Evolutionary conservation across 2,113 vertebrate species (phyloP).

Genomic region (Eulemur rufifrons): DNA sequence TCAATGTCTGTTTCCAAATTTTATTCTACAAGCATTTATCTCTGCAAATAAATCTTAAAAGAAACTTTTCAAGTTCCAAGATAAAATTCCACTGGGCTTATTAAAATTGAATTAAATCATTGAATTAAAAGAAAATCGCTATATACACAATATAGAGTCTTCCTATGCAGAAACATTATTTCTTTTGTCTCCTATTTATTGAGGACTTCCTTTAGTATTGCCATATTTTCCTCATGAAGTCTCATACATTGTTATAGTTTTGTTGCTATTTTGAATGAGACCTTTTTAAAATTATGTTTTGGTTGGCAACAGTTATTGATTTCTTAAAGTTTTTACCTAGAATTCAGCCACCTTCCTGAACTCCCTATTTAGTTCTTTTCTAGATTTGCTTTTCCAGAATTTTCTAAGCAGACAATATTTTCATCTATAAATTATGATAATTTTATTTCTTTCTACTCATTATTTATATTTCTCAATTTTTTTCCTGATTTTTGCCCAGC

Average conservation of each 20-base stretch:
- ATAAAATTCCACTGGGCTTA: not conserved
- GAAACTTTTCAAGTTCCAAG: not conserved
- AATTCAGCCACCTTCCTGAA: not conserved
- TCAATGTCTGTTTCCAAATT: not conserved
- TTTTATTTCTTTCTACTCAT: not conserved
- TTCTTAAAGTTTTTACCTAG: not conserved
- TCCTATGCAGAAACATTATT: not conserved
- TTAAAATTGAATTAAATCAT: not conserved
- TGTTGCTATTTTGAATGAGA: not conserved
- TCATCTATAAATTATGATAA: not conserved
- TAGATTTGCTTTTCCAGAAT: not conserved
- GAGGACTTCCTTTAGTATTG: not conserved
- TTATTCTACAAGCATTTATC: not conserved
- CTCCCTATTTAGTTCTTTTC: not conserved
- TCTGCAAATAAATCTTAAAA: not conserved
- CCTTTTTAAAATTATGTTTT: not conserved
- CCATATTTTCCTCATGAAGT: not conserved
- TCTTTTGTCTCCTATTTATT: conserved; percentile 8
- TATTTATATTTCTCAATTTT: not conserved
- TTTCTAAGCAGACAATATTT: not conserved
- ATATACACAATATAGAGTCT: not conserved
- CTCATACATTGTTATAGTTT: not conserved
- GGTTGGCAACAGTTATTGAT: not conserved
- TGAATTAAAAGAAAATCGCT: not conserved
- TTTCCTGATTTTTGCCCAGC: not conserved